Conservation (phyloP, 2,888 invertebrate species). For the Oxycera nigricornis region DNA sequence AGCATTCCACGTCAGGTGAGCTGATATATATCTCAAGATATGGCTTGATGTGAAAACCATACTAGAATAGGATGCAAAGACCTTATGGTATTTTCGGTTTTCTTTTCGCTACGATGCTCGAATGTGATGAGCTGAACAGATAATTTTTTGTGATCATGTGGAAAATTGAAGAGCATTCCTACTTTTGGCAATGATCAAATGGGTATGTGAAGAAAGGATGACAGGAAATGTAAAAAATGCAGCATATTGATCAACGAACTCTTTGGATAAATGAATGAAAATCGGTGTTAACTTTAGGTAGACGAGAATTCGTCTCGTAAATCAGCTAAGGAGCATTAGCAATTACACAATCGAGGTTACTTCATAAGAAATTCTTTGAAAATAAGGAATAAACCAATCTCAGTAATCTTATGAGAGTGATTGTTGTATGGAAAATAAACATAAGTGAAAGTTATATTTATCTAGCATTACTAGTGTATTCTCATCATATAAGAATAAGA, state of each 20-base stretch:
- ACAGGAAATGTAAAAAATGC: background rate
- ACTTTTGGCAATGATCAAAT: background rate
- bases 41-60: background rate
- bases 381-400: no score
- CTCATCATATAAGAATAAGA: no score
- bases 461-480: no score
- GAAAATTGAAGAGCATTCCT: slow-evolving; percentile 34
- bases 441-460: no score
- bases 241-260: background rate
- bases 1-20: background rate
- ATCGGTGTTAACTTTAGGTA: background rate
- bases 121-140: slow-evolving; percentile 33
- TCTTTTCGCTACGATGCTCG: background rate
- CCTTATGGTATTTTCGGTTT: background rate
- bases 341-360: no score
- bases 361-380: no score
- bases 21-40: background rate
- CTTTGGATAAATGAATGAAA: background rate
- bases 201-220: background rate
- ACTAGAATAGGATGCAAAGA: background rate
- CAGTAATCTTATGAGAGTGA: no score
- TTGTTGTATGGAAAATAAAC: no score
- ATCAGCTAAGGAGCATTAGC: no score
- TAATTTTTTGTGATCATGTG: slow-evolving; percentile 37
- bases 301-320: no score